These are phyloP conservation scores for Cichladusa arquata DNA, from an alignment of 2,113 vertebrate species.

Conservation along the genomic window DNA sequence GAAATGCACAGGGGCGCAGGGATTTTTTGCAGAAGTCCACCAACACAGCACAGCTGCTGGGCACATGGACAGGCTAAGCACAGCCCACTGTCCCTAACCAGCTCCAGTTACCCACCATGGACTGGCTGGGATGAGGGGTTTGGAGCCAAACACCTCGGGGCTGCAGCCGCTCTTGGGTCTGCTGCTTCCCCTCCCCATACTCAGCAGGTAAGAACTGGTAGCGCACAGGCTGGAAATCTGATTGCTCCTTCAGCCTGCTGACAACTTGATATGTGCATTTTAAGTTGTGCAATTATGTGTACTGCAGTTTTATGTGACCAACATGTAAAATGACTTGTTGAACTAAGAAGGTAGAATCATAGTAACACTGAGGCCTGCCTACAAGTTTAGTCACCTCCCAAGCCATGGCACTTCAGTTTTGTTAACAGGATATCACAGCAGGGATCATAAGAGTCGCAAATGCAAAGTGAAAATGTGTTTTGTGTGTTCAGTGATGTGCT, in stretches of 20 bases:
- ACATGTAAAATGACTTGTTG: neutral
- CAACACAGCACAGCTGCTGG: neutral
- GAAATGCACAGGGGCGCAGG: neutral
- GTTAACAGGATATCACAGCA: neutral
- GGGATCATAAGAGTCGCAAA: neutral
- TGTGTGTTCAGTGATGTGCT: neutral
- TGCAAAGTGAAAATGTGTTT: neutral
- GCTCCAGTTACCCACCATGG: rapidly evolving
- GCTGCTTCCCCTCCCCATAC: neutral
- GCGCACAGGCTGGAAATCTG: rapidly evolving
- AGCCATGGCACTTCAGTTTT: neutral
- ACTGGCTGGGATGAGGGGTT: neutral
- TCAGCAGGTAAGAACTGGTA: neutral
- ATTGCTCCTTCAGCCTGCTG: neutral
- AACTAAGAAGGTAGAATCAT: neutral
- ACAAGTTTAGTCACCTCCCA: neutral
- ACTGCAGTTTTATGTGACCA: neutral
- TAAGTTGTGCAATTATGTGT: neutral
- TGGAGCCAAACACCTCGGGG: rapidly evolving
- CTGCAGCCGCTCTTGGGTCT: neutral
- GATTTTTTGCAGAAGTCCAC: neutral
- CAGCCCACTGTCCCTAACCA: neutral
- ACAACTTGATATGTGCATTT: neutral
- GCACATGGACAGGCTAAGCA: neutral
- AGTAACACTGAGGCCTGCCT: neutral